These are phyloP conservation scores for Dryobates pubescens DNA, from an alignment of 2,797 vertebrate genomes.

Conservation along the genomic window DNA sequence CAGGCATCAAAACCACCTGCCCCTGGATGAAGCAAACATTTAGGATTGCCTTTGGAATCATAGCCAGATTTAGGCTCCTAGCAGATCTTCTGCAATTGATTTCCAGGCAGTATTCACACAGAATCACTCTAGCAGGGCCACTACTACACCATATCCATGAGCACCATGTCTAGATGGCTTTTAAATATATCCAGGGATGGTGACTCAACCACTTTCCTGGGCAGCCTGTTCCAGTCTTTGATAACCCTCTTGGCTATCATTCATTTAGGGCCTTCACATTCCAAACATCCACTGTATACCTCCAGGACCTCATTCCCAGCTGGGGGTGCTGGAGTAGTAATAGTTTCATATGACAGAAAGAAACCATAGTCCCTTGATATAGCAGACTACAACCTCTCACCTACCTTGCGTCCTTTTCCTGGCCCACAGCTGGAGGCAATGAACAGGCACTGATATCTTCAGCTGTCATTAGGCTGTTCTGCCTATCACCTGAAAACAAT, in stretches of 20 bases:
- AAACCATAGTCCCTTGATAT: fast-evolving
- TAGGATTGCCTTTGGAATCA: background rate
- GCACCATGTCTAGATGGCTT: too few relatives aligned
- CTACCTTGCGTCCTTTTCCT: background rate
- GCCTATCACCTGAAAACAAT: slow-evolving; percentile 31
- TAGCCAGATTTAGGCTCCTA: background rate
- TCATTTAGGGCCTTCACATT: background rate
- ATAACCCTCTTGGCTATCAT: too few relatives aligned
- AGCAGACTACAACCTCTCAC: background rate
- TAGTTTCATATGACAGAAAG: fast-evolving
- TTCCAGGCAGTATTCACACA: background rate
- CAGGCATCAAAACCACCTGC: background rate
- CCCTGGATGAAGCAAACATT: background rate
- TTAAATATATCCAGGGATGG: too few relatives aligned
- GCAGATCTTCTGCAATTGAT: background rate
- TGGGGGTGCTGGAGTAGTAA: background rate
- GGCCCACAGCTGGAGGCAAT: background rate
- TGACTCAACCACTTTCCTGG: too few relatives aligned
- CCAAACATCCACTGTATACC: background rate
- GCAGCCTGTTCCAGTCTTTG: too few relatives aligned
- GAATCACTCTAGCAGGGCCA: too few relatives aligned
- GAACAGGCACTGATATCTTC: background rate
- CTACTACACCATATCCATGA: too few relatives aligned
- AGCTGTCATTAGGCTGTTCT: background rate
- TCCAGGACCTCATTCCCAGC: background rate